Percentiles rank a stretch among this genome's conserved stretches.
phyloP scores from a whole-genome alignment of 2,888 invertebrate species.

The Calameuta idolon region DNA sequence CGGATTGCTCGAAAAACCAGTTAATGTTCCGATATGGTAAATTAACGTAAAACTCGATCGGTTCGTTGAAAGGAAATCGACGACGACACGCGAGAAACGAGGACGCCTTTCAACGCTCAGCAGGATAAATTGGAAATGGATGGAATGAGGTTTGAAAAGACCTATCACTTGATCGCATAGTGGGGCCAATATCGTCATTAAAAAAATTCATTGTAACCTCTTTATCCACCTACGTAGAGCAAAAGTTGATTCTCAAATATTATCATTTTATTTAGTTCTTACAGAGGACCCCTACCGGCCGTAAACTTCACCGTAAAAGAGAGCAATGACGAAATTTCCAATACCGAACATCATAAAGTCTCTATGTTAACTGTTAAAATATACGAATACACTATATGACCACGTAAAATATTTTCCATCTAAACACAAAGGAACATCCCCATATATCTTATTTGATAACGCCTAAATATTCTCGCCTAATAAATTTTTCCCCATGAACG shows the following conservation, averaged over 20 bases:
- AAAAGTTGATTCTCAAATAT: too few species aligned
- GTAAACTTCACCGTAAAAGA: neutral
- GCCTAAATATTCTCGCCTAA: neutral
- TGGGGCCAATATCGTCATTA: neutral
- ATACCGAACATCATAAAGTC: neutral
- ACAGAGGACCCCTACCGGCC: too few species aligned
- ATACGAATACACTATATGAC: neutral
- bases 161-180: neutral
- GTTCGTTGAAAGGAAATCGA: neutral
- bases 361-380: neutral
- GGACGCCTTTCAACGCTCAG: neutral
- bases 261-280: too few species aligned
- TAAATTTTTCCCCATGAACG: neutral
- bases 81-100: conserved; percentile 3
- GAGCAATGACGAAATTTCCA: neutral
- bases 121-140: neutral
- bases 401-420: neutral
- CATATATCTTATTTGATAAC: neutral
- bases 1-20: neutral
- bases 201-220: neutral
- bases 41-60: conserved; percentile 1
- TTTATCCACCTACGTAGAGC: too few species aligned
- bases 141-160: neutral
- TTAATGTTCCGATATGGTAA: neutral
- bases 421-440: neutral